phyloP scores from a whole-genome alignment of 2,797 vertebrate genomes.

The Darevskia nairensis region DNA sequence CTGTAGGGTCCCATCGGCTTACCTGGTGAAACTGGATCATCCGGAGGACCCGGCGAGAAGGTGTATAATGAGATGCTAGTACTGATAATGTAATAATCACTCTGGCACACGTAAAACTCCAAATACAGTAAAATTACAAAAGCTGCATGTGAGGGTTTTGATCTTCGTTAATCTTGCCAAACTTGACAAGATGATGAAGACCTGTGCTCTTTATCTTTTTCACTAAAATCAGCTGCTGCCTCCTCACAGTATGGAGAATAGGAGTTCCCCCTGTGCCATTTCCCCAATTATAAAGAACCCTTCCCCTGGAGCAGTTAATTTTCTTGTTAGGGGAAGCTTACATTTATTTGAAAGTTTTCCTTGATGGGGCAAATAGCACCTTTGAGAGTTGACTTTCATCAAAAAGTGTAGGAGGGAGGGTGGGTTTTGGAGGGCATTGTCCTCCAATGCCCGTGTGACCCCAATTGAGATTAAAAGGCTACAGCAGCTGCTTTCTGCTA shows the following conservation, averaged over 20 bases:
- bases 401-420: not conserved
- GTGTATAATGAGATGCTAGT: constrained; percentile 73
- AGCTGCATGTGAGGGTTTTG: not conserved
- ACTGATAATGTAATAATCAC: not conserved
- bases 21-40: constrained; percentile 85
- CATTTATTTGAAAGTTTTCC: not conserved
- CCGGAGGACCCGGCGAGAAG: constrained; percentile 92
- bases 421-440: not conserved
- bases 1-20: constrained; percentile 86
- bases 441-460: not conserved
- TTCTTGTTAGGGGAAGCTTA: not conserved
- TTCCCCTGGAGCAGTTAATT: not conserved
- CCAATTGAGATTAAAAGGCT: not conserved
- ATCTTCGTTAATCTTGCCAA: constrained; percentile 2
- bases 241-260: no score
- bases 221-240: not conserved
- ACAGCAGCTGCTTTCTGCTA: not conserved
- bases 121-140: constrained; percentile 1
- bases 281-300: not conserved
- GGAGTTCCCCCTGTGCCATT: not conserved
- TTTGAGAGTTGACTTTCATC: not conserved
- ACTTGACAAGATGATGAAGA: not conserved
- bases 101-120: constrained; percentile 19
- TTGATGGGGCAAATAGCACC: not conserved
- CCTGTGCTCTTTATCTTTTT: not conserved